A percentile compares a stretch with the other conserved stretches of the same genome.
Evolutionary conservation across 2,113 vertebrate genomes (phyloP).

Genomic region (Elephas maximus): DNA sequence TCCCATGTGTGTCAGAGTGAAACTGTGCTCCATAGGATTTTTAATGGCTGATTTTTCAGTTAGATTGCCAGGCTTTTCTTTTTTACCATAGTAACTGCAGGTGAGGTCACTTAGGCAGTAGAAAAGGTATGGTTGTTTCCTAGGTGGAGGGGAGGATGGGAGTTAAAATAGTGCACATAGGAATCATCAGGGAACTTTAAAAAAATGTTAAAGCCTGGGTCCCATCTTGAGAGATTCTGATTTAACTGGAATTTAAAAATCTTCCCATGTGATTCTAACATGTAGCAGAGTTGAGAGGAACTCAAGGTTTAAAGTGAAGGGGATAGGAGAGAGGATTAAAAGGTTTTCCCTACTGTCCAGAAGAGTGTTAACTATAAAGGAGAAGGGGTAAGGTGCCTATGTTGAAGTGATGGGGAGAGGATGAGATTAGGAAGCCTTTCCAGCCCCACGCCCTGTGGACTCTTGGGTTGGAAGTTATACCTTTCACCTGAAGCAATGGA

Average conservation of each 20-base stretch:
- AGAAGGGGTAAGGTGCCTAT: too few species aligned
- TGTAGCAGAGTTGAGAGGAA: too few species aligned
- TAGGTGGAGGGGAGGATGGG: not conserved
- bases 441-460: not conserved
- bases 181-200: not conserved
- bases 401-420: too few species aligned
- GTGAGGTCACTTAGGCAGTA: not conserved
- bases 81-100: not conserved
- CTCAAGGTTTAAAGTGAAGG: not conserved
- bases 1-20: not conserved
- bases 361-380: not conserved
- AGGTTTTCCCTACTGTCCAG: not conserved
- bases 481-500: not conserved
- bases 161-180: not conserved
- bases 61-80: not conserved
- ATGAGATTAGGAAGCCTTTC: not conserved
- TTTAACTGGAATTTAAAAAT: not conserved
- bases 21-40: not conserved
- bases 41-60: not conserved
- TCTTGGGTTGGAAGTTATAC: not conserved
- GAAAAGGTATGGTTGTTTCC: not conserved
- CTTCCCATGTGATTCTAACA: not conserved
- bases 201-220: not conserved
- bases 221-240: not conserved
- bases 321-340: not conserved